A percentile compares a stretch with the other conserved stretches of the same genome.
These are phyloP conservation scores for Drosophila burlai DNA, from an alignment of 1,140 invertebrate species.

Conservation along the genomic window DNA sequence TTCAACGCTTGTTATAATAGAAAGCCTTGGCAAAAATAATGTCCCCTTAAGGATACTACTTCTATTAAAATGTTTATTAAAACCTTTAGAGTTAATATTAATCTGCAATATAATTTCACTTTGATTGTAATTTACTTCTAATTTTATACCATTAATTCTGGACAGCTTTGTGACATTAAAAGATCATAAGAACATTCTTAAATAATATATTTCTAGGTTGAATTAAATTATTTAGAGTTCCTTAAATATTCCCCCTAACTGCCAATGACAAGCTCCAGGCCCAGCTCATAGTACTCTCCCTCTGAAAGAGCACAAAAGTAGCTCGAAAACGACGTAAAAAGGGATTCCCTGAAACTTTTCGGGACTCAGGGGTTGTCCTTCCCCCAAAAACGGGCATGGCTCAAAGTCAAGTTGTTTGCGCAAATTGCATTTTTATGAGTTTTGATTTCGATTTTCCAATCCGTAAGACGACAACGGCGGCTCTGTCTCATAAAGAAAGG, in stretches of 20 bases:
- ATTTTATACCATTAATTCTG: background rate
- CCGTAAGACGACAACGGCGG: constrained; percentile 36
- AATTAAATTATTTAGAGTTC: background rate
- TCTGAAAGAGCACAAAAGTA: constrained; percentile 4
- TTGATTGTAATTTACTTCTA: background rate
- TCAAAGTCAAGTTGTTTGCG: constrained; percentile 71
- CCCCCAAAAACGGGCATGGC: background rate
- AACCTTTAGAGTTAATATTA: background rate
- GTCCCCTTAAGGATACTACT: background rate
- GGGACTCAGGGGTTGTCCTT: constrained; percentile 12
- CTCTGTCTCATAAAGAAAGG: background rate
- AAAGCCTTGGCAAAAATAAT: too few species aligned
- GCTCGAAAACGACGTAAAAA: background rate
- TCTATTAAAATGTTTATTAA: background rate
- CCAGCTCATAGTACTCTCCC: background rate
- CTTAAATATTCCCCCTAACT: background rate
- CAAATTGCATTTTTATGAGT: constrained; percentile 82
- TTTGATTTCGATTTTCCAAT: constrained; percentile 76
- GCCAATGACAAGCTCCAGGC: background rate
- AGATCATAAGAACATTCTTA: too few species aligned
- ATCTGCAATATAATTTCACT: background rate
- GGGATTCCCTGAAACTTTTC: constrained; percentile 5
- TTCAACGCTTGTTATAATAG: too few species aligned
- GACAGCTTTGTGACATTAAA: too few species aligned
- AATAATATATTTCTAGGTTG: too few species aligned